Percentiles rank a stretch among this genome's conserved stretches.
phyloP scores from a whole-genome alignment of 35 echinoderm and acorn worm species.

The Stichopus chloronotus region DNA sequence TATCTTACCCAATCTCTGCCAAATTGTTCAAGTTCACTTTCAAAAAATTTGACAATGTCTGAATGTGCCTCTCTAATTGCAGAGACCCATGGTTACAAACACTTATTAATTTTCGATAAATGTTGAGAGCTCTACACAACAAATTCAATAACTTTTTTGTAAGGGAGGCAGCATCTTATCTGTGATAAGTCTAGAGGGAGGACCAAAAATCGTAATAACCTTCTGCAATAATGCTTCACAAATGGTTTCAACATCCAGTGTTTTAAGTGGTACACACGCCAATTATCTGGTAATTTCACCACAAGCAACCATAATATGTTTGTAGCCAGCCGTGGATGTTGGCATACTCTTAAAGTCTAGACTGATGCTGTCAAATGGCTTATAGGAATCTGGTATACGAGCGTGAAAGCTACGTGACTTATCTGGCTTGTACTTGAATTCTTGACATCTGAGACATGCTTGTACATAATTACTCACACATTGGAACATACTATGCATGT shows the following conservation, averaged over 20 bases:
- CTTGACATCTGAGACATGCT: background rate
- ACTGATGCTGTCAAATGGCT: background rate
- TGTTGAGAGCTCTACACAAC: too few species aligned
- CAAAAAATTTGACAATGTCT: too few species aligned
- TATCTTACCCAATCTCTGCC: too few species aligned
- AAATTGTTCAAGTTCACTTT: too few species aligned
- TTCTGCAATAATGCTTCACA: too few species aligned
- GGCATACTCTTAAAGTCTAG: background rate
- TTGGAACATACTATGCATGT: too few species aligned
- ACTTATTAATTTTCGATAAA: conserved; percentile 40
- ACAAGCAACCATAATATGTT: background rate
- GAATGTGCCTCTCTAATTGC: conserved; percentile 50
- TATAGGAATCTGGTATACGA: background rate
- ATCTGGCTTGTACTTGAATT: background rate
- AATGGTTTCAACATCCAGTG: background rate
- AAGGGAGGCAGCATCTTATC: background rate
- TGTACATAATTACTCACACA: too few species aligned
- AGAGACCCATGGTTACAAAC: conserved; percentile 43
- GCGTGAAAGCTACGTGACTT: conserved; percentile 2
- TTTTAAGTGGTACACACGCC: background rate
- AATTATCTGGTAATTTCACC: background rate
- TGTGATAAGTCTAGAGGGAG: background rate
- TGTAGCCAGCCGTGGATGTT: background rate
- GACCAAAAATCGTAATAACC: too few species aligned
- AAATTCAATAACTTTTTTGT: background rate